These are phyloP conservation scores for Pherbina coryleti DNA, from an alignment of 2,888 invertebrate species.

Conservation along the genomic window DNA sequence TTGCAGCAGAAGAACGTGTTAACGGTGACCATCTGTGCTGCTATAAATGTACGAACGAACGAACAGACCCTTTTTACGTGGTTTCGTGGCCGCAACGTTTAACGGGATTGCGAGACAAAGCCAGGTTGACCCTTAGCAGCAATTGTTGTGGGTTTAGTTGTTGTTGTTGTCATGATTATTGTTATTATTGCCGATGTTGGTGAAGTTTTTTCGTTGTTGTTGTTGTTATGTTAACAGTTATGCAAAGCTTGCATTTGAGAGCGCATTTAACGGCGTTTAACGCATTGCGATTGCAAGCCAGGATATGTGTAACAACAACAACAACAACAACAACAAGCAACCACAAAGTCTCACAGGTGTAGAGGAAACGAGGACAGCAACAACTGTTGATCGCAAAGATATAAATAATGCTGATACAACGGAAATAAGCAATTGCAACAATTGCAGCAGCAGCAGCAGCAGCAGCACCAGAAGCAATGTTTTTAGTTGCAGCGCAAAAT, in stretches of 20 bases:
- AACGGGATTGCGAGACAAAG: slow-evolving; percentile 1
- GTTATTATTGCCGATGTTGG: neutral
- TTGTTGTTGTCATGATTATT: neutral
- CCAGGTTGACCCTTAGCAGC: neutral
- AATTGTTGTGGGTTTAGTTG: neutral
- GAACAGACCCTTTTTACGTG: neutral
- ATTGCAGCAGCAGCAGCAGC: neutral
- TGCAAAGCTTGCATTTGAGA: slow-evolving; percentile 6
- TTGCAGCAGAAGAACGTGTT: neutral
- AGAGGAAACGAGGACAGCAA: neutral
- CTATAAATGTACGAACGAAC: neutral
- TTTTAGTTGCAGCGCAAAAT: neutral
- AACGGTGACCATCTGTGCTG: slow-evolving; percentile 16
- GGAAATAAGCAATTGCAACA: neutral
- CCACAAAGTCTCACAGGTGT: slow-evolving; percentile 3
- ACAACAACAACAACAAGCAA: neutral
- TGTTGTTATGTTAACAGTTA: slow-evolving; percentile 7
- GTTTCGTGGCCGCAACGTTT: slow-evolving; percentile 5
- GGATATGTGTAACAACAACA: neutral
- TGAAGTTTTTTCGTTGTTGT: neutral
- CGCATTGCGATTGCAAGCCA: slow-evolving; percentile 8
- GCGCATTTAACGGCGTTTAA: slow-evolving; percentile 21
- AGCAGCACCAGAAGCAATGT: neutral
- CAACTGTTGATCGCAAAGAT: neutral
- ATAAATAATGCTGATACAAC: neutral